phyloP scores from a whole-genome alignment of 30 jellyfish, hydroid and myxozoan genomes.

The Phacellophora camtschatica region DNA sequence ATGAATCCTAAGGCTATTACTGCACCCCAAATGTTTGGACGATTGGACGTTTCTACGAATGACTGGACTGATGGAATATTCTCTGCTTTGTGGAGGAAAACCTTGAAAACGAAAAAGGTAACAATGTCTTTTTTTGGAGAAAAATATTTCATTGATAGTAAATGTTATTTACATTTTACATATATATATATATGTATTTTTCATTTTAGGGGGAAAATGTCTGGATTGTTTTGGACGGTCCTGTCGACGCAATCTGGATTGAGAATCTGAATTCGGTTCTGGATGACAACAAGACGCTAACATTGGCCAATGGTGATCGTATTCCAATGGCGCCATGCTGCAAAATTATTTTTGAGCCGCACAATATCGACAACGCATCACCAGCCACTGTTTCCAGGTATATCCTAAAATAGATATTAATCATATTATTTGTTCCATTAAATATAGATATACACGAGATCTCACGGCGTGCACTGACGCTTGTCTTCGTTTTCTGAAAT shows the following conservation, averaged over 20 bases:
- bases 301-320: conserved; percentile 95
- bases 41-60: conserved; percentile 87
- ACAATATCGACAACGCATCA: conserved; percentile 89
- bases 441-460: too few relatives aligned
- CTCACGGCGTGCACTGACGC: too few relatives aligned
- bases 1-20: conserved; percentile 97
- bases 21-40: conserved; percentile 98
- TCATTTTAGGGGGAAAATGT: conserved; percentile 63
- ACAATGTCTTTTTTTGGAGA: neutral
- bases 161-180: too few relatives aligned
- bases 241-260: conserved; percentile 95
- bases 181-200: too few relatives aligned
- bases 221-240: conserved; percentile 95
- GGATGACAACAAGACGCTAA: conserved; percentile 89
- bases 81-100: conserved; percentile 92
- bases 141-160: too few relatives aligned
- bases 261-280: conserved; percentile 87
- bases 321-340: conserved; percentile 94
- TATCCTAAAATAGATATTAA: neutral
- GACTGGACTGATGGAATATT: conserved; percentile 96
- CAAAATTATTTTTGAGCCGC: conserved; percentile 90
- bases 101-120: conserved; percentile 81
- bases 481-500: too few relatives aligned
- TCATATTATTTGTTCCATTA: neutral
- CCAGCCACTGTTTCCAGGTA: conserved; percentile 96